Percentiles rank a stretch among this genome's conserved stretches.
Conservation (phyloP, 2,797 vertebrate genomes). For the Eupleurogrammus muticus region DNA sequence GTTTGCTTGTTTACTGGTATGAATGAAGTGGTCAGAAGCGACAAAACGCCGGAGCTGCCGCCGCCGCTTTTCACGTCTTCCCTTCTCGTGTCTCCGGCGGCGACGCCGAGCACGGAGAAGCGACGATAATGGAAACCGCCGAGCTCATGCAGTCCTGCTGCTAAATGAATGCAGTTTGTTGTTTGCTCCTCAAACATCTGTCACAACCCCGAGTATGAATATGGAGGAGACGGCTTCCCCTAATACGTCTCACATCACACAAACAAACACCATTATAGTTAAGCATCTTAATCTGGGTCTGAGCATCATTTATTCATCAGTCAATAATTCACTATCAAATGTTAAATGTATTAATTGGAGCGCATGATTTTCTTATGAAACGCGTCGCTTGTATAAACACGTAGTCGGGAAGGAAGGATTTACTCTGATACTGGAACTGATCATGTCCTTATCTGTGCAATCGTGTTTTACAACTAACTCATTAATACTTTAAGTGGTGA, state of each 20-base stretch:
- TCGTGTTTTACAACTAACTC: no score
- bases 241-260: not conserved
- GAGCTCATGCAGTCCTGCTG: constrained; percentile 26
- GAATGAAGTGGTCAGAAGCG: not conserved
- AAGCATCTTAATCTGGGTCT: no score
- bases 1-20: not conserved
- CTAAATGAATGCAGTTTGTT: constrained; percentile 48
- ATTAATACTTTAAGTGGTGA: no score
- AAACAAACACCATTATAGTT: no score
- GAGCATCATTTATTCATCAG: no score
- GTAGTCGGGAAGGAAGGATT: not conserved
- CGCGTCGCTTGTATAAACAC: no score
- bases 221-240: not conserved
- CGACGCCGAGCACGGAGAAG: constrained; percentile 28
- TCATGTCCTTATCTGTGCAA: no score
- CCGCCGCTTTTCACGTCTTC: constrained; percentile 51
- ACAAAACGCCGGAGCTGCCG: constrained; percentile 27
- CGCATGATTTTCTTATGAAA: no score
- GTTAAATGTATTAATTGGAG: no score
- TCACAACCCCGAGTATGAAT: not conserved
- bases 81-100: constrained; percentile 37
- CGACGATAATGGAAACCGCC: constrained; percentile 56
- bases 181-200: constrained; percentile 23
- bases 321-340: no score
- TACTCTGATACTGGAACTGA: not conserved